Evolutionary conservation across 1,140 invertebrate genomes (phyloP).

Genomic region (Pachyrhynchus sulphureomaculatus): DNA sequence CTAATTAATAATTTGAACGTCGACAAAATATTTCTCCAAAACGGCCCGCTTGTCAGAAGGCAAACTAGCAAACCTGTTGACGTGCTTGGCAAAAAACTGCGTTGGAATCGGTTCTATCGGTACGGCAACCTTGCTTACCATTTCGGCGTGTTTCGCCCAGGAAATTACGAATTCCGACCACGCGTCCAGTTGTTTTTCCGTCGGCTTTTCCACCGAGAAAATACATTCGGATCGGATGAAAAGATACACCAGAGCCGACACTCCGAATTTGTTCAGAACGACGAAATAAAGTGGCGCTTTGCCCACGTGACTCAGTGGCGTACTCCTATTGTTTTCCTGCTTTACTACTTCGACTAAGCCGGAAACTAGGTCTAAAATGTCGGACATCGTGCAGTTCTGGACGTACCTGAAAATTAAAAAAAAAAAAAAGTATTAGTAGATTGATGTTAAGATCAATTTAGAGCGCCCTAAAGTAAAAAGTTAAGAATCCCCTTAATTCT

Average conservation of each 20-base stretch:
- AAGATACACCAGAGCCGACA: slow-evolving; percentile 44
- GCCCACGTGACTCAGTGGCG: slow-evolving; percentile 46
- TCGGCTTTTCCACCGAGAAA: slow-evolving; percentile 38
- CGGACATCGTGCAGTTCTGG: slow-evolving; percentile 42
- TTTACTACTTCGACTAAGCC: slow-evolving; percentile 44
- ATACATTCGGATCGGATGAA: slow-evolving; percentile 44
- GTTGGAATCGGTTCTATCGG: slow-evolving; percentile 45
- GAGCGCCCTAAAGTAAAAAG: neutral
- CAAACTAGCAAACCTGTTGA: slow-evolving; percentile 40
- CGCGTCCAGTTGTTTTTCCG: slow-evolving; percentile 41
- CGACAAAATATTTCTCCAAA: slow-evolving; percentile 41
- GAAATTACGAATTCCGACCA: slow-evolving; percentile 43
- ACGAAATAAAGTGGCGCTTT: slow-evolving; percentile 49
- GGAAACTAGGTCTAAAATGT: slow-evolving; percentile 44
- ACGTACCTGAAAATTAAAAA: slow-evolving; percentile 37
- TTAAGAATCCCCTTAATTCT: too few species aligned
- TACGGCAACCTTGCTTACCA: slow-evolving; percentile 38
- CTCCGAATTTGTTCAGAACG: slow-evolving; percentile 48
- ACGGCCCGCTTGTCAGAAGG: slow-evolving; percentile 36
- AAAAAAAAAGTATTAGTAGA: slow-evolving; percentile 21
- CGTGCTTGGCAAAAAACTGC: slow-evolving; percentile 43
- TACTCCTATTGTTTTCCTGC: slow-evolving; percentile 45
- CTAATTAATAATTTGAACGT: slow-evolving; percentile 17
- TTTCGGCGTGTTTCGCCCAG: slow-evolving; percentile 40
- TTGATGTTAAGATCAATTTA: neutral